Percentiles rank a stretch among this genome's conserved stretches.
Conservation (phyloP, 2,797 vertebrate genomes). For the Periparus ater region DNA sequence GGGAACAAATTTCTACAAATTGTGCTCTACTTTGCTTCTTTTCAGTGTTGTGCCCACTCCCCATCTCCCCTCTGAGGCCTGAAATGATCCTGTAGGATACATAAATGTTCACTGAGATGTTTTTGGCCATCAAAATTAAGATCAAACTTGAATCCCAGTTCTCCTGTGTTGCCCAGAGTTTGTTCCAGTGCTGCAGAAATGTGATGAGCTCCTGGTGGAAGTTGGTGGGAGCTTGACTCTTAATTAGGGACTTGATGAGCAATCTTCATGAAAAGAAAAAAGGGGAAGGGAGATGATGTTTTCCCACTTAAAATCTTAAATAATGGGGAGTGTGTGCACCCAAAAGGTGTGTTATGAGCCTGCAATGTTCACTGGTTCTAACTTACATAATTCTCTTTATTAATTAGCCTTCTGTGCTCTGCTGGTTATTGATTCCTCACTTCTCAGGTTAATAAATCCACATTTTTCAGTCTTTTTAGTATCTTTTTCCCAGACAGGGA, state of each 20-base stretch:
- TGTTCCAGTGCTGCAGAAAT: background rate
- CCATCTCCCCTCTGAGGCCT: background rate
- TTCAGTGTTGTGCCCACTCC: accelerated
- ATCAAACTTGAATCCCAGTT: background rate
- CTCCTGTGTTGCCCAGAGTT: background rate
- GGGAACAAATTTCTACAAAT: background rate
- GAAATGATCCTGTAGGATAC: background rate
- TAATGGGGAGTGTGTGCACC: background rate
- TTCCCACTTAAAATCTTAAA: background rate
- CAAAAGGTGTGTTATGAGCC: background rate
- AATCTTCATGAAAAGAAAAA: background rate
- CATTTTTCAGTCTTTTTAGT: background rate
- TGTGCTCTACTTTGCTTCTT: background rate
- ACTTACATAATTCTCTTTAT: background rate
- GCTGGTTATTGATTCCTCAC: background rate
- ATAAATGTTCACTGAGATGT: background rate
- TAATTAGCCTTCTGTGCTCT: background rate
- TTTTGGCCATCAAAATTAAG: background rate
- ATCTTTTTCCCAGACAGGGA: background rate
- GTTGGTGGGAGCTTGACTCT: background rate
- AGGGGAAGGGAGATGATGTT: background rate
- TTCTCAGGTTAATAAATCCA: background rate
- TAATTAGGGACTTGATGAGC: background rate
- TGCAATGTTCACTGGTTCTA: background rate
- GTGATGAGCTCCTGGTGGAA: accelerated